Percentiles rank a stretch among this genome's conserved stretches.
phyloP scores from a whole-genome alignment of 2,797 vertebrate species.

The Ateles fusciceps region DNA sequence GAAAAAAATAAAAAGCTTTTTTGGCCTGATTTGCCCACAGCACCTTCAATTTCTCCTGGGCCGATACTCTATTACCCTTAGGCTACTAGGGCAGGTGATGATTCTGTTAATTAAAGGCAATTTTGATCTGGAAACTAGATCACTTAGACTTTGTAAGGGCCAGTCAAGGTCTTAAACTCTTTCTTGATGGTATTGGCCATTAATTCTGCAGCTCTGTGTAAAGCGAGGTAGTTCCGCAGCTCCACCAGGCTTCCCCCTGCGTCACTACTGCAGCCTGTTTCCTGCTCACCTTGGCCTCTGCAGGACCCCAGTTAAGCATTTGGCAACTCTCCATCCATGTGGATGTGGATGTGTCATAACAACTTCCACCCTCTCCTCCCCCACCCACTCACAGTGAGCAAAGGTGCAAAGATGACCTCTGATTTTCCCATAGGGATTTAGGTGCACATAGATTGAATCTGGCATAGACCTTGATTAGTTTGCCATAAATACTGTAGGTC shows the following conservation, averaged over 20 bases:
- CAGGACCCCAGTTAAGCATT: conserved; percentile 62
- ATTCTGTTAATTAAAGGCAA: background rate
- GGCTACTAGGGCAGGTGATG: background rate
- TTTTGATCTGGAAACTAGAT: background rate
- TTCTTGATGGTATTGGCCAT: background rate
- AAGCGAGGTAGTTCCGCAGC: conserved; percentile 62
- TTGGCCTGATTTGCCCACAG: background rate
- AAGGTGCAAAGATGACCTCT: conserved; percentile 60
- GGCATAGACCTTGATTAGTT: background rate
- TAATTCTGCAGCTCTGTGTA: conserved; percentile 19
- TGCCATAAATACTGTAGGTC: background rate
- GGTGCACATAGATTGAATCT: conserved; percentile 11
- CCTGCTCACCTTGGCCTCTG: conserved; percentile 85
- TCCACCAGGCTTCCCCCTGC: conserved; percentile 83
- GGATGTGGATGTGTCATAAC: conserved; percentile 73
- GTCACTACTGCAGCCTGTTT: conserved; percentile 85
- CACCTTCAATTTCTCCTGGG: background rate
- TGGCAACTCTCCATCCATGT: conserved; percentile 75
- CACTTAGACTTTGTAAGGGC: background rate
- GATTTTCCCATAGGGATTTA: conserved; percentile 62
- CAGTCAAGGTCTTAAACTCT: background rate
- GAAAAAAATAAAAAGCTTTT: background rate
- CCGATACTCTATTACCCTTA: background rate
- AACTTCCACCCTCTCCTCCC: conserved; percentile 66
- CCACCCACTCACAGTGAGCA: conserved; percentile 58